Conservation (phyloP, 2,113 vertebrate species). For the Porphyrio hochstetteri region DNA sequence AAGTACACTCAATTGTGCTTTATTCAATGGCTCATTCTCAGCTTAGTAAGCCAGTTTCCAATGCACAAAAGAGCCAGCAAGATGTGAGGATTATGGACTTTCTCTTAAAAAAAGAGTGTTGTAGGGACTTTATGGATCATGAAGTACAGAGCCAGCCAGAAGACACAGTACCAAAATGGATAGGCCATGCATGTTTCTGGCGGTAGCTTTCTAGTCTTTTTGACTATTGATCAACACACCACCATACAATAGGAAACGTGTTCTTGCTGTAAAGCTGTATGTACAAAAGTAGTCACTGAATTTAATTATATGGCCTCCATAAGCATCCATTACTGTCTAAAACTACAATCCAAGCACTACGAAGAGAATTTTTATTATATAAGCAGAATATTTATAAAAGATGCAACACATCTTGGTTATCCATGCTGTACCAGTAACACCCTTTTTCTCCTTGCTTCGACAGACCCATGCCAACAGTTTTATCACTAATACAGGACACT, state of each 20-base stretch:
- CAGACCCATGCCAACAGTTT: neutral
- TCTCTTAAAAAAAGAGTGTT: neutral
- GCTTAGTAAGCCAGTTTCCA: neutral
- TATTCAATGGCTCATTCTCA: neutral
- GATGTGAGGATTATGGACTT: neutral
- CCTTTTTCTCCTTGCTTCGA: neutral
- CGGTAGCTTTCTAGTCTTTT: neutral
- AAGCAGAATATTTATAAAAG: neutral
- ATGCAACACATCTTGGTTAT: neutral
- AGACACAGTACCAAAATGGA: neutral
- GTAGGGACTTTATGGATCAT: neutral
- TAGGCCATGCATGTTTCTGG: rapidly evolving
- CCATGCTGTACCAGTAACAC: neutral
- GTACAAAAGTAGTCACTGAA: neutral
- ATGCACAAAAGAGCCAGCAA: neutral
- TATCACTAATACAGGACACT: neutral
- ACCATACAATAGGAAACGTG: neutral
- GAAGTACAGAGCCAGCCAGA: neutral
- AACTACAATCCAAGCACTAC: neutral
- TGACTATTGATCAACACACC: neutral
- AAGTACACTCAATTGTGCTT: neutral
- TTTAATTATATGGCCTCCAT: neutral
- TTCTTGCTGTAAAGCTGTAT: neutral
- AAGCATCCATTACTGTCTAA: neutral
- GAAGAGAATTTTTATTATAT: neutral